Percentiles rank a stretch among this genome's conserved stretches.
Evolutionary conservation across 2,797 vertebrate species (phyloP).

Genomic region (Argentina silus): DNA sequence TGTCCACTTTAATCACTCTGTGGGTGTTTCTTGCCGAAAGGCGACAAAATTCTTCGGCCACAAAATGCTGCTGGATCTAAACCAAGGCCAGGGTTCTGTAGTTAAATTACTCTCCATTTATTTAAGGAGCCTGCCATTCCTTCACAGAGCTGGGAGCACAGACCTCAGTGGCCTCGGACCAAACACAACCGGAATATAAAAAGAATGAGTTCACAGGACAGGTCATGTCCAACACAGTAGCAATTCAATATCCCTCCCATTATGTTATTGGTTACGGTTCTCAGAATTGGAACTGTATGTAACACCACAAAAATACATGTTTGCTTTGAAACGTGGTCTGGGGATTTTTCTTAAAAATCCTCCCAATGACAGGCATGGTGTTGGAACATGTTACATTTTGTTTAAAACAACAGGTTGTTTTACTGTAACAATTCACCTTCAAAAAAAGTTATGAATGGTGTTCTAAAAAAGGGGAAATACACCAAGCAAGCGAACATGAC

Average conservation of each 20-base stretch:
- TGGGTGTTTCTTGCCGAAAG: constrained; percentile 60
- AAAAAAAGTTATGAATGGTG: constrained; percentile 50
- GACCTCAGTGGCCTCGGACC: constrained; percentile 66
- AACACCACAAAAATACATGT: constrained; percentile 78
- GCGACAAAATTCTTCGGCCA: constrained; percentile 71
- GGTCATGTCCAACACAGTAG: constrained; percentile 75
- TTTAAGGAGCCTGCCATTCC: constrained; percentile 72
- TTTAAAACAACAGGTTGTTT: constrained; percentile 56
- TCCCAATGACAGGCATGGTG: constrained; percentile 46
- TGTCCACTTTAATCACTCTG: constrained; percentile 57
- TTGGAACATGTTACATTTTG: constrained; percentile 54
- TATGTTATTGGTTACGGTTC: constrained; percentile 72
- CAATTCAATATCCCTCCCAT: constrained; percentile 73
- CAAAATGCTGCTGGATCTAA: constrained; percentile 71
- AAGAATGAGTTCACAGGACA: constrained; percentile 76
- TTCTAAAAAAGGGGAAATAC: constrained; percentile 41
- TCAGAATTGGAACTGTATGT: constrained; percentile 68
- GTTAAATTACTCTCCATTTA: constrained; percentile 67
- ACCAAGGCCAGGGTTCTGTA: constrained; percentile 50
- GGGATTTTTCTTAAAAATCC: constrained; percentile 50
- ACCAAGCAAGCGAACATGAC: constrained; percentile 22
- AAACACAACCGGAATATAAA: constrained; percentile 71
- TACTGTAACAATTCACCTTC: constrained; percentile 47
- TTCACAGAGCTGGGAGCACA: constrained; percentile 54
- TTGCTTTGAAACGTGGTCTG: constrained; percentile 65